Base-by-base conservation (phyloP, 2,113 vertebrate genomes). In the Cryptotis parvus region DNA sequence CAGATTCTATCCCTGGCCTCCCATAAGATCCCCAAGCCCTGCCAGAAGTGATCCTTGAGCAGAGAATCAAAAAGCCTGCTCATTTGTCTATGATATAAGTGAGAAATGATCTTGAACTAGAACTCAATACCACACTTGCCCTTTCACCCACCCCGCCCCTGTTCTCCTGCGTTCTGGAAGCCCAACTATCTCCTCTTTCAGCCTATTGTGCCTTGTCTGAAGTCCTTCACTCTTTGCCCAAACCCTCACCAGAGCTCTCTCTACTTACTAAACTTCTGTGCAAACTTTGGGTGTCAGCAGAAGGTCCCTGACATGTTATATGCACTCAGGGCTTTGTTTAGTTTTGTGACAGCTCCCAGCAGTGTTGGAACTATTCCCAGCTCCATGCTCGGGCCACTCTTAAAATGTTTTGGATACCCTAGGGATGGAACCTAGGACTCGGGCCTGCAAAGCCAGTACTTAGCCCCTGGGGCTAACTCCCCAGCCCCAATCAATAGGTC, bases 41-140 rank as follows among this genome's bases (percentile, higher is more conserved):
- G 55, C 55, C 18, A 24, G 18, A 4, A 58, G 55, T 58, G 22
- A 18, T 22, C 55, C 55, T 24, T 58, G 20, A 58, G 20, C 20
- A 58, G 18, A 58, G 55, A 58, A 58, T 4, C 22, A 58, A 58
- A 58, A 49, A 49, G 2, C 45, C 45, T 49, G 45, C 45, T 49
- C 45, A 49, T 10, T 49, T 49, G 45, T 49, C 45, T 49, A 49
- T 83, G 35, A 87, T 11, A 31, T 45, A 93, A 76, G 10, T 58
- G 82, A 85, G 61, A 85, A 85, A 82, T 15, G 37, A 83, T 66
- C 73, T 73, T 43, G 69, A 91, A 74, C 73, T 79, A 83, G 55
- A 89, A 63, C 31, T 39, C 29, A 18, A 43, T 16, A 39, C 76
- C 33, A 86, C 72, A 76, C 69, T 37, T 87, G 11, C 14, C 35